Base-by-base conservation (phyloP, 2,113 vertebrate species). In the Atrichornis clamosus region DNA sequence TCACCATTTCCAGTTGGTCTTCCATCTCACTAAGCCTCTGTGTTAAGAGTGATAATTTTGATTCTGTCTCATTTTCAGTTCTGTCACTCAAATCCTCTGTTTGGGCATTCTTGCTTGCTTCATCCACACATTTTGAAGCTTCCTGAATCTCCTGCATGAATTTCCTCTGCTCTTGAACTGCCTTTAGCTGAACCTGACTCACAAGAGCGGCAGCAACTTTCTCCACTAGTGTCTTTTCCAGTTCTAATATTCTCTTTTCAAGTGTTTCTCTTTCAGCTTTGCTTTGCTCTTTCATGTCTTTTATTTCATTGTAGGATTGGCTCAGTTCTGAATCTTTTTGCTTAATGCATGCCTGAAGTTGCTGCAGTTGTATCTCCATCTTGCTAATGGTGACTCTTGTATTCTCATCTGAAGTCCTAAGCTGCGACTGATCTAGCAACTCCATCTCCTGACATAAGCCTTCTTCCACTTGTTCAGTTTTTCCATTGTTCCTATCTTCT, bases 171-270 rank as follows among this genome's bases (percentile, higher is more conserved):
- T 98, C 97, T 70, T 98, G 98, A 83, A 99, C 88, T 39, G 98
- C 98, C 46, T 98, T 98, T 35, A 98, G 98, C 18, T 99, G 98
- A 75, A 98, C 98, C 76, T 99, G 98, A 96, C 97, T 98, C 76
- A 98, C 98, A 37, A 99, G 96, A 16, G 96, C 97, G 21, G 97
- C 98, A 30, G 98, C 98, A 72, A 98, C 96, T 39, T 98, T 99
- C 81, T 99, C 98, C 89, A 98, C 96, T 69, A 99, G 97, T 23
- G 84, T 82, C 33, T 98, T 98, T 96, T 99, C 98, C 50, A 99
- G 97, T 53, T 97, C 92, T 16, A 90, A 56, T 64, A 99, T 95
- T 80, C 95, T 98, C 58, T 92, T 93, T 28, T 97, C 96, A 28
- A 99, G 98, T 20, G 44, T 30, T 49, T 97, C 97, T 42, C 96